Evolutionary conservation across 2,888 invertebrate genomes (phyloP).

Genomic region (Conistra vaccinii): DNA sequence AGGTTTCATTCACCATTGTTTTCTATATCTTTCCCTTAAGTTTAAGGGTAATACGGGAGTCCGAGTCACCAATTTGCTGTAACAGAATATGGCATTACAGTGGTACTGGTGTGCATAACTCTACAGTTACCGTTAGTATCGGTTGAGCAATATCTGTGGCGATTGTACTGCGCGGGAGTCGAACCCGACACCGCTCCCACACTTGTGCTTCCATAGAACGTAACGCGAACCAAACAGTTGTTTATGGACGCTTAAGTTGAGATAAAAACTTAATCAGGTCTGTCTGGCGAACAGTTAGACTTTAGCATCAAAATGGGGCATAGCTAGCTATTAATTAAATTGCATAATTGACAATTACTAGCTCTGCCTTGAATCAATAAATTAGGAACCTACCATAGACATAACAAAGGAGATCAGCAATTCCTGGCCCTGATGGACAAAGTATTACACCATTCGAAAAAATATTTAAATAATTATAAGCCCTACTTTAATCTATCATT

Average conservation of each 20-base stretch:
- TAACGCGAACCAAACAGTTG: slow-evolving; percentile 69
- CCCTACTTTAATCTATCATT: no score
- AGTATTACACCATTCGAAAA: no score
- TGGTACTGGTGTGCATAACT: slow-evolving; percentile 9
- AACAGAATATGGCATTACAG: no score
- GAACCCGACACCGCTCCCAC: slow-evolving; percentile 83
- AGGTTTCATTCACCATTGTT: no score
- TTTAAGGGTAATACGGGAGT: no score
- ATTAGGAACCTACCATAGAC: no score
- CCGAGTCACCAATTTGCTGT: no score
- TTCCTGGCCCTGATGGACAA: no score
- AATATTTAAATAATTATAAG: no score
- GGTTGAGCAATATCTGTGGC: slow-evolving; percentile 54
- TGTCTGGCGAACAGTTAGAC: slow-evolving; percentile 23
- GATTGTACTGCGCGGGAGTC: slow-evolving; percentile 70
- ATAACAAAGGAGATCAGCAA: no score
- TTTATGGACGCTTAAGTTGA: slow-evolving; percentile 28
- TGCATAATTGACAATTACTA: background rate
- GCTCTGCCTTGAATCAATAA: background rate
- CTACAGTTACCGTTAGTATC: slow-evolving; percentile 60
- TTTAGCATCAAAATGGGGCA: background rate
- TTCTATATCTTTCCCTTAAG: no score
- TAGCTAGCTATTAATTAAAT: background rate
- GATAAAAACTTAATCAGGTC: slow-evolving; percentile 54
- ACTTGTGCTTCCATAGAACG: slow-evolving; percentile 68